Evolutionary conservation across 23 tunicate species (phyloP).

Genomic region (Botrylloides violaceus): DNA sequence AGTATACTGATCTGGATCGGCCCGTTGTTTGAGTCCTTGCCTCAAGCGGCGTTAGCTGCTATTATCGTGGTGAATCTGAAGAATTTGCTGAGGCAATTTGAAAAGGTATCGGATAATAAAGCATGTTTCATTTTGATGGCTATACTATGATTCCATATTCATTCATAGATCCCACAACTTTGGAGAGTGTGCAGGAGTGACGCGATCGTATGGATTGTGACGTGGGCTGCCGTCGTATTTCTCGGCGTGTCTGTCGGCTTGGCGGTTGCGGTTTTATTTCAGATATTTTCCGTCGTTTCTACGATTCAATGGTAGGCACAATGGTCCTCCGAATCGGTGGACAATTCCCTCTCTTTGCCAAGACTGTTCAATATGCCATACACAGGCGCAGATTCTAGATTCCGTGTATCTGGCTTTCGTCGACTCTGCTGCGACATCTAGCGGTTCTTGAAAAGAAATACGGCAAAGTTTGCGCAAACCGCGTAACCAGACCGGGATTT

Average conservation of each 20-base stretch:
- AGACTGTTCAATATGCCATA: background rate
- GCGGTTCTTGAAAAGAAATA: too few relatives aligned
- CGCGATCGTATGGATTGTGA: slow-evolving; percentile 63
- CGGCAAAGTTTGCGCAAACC: too few relatives aligned
- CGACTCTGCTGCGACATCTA: too few relatives aligned
- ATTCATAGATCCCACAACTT: slow-evolving; percentile 13
- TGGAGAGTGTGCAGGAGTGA: slow-evolving; percentile 75
- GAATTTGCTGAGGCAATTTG: slow-evolving; percentile 56
- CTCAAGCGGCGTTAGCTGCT: slow-evolving; percentile 77
- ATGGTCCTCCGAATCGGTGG: background rate
- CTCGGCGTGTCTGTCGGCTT: slow-evolving; percentile 78
- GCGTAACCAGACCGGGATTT: too few relatives aligned
- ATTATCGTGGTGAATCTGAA: slow-evolving; percentile 84
- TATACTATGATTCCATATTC: background rate
- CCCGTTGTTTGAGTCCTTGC: slow-evolving; percentile 71
- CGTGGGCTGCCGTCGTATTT: slow-evolving; percentile 73
- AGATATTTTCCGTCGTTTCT: slow-evolving; percentile 48
- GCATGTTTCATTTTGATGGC: background rate
- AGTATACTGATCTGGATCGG: slow-evolving; percentile 69
- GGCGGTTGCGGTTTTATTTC: slow-evolving; percentile 44
- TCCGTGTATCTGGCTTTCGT: background rate
- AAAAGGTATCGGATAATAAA: slow-evolving; percentile 31
- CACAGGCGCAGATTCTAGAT: background rate
- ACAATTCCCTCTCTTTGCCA: background rate
- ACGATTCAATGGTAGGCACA: slow-evolving; percentile 54